A percentile compares a stretch with the other conserved stretches of the same genome.
Evolutionary conservation across 2,888 invertebrate species (phyloP).

Genomic region (Tinea pellionella): DNA sequence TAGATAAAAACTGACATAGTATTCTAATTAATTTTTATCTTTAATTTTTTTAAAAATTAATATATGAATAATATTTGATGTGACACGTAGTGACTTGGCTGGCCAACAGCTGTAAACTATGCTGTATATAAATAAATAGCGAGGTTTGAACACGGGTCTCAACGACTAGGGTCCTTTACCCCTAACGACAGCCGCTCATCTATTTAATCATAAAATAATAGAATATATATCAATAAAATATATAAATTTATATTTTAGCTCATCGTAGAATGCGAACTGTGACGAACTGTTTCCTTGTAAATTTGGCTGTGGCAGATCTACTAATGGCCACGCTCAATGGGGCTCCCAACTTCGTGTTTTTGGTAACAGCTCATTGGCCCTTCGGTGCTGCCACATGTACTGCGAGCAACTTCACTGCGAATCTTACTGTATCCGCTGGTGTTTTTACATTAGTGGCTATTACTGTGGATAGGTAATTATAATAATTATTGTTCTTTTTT

Average conservation of each 20-base stretch:
- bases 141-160: too few relatives aligned
- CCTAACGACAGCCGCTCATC: too few relatives aligned
- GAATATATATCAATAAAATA: too few relatives aligned
- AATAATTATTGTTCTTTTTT: not conserved
- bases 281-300: constrained; percentile 91
- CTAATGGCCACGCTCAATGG: constrained; percentile 89
- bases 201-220: too few relatives aligned
- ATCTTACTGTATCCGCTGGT: constrained; percentile 89
- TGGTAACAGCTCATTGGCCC: constrained; percentile 88
- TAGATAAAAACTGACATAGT: too few relatives aligned
- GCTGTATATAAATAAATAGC: too few relatives aligned
- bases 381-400: constrained; percentile 87
- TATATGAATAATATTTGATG: too few relatives aligned
- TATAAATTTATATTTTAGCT: constrained; percentile 52
- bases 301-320: constrained; percentile 87
- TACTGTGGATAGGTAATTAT: constrained; percentile 87
- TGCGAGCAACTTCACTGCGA: constrained; percentile 90
- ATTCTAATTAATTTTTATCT: too few relatives aligned
- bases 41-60: too few relatives aligned
- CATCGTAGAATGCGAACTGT: constrained; percentile 88
- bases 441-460: constrained; percentile 93
- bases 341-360: constrained; percentile 88
- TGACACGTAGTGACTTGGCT: too few relatives aligned
- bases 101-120: too few relatives aligned
- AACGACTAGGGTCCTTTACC: too few relatives aligned